A percentile compares a stretch with the other conserved stretches of the same genome.
phyloP scores from a whole-genome alignment of 2,113 vertebrate genomes.

The Vulpes vulpes region DNA sequence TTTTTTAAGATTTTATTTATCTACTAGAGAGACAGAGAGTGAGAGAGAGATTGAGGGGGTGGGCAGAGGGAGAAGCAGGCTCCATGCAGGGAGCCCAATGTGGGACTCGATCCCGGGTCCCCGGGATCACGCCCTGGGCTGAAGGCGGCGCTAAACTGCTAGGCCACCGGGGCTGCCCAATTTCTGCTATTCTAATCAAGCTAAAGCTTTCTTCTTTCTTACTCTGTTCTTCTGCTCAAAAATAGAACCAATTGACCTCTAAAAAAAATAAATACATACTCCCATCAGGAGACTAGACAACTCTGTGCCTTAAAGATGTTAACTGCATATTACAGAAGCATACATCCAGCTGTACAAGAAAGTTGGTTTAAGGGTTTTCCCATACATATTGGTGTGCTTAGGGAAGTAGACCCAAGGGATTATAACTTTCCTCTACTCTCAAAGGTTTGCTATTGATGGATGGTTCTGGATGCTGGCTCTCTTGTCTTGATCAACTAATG shows the following conservation, averaged over 20 bases:
- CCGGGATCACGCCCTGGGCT: too few species aligned
- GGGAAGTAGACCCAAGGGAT: conserved; percentile 26
- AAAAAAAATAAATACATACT: neutral
- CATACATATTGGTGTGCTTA: neutral
- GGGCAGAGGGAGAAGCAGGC: too few species aligned
- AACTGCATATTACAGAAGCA: neutral
- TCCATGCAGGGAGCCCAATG: too few species aligned
- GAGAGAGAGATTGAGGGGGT: too few species aligned
- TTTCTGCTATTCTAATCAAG: conserved; percentile 32
- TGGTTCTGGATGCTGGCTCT: conserved; percentile 50
- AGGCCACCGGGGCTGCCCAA: too few species aligned
- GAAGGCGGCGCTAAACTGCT: too few species aligned
- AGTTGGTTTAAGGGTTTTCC: neutral
- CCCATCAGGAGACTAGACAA: conserved; percentile 10
- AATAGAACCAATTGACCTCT: neutral
- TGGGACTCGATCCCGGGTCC: too few species aligned
- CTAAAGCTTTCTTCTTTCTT: conserved; percentile 44
- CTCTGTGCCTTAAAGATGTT: neutral
- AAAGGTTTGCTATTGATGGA: neutral
- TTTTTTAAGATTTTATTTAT: too few species aligned
- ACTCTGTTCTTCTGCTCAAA: conserved; percentile 26
- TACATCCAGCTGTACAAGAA: neutral
- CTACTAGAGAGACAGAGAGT: too few species aligned
- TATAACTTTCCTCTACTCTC: neutral
- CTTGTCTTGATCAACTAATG: neutral